Evolutionary conservation across 2,113 vertebrate genomes (phyloP).

Genomic region (Epinephelus lanceolatus): DNA sequence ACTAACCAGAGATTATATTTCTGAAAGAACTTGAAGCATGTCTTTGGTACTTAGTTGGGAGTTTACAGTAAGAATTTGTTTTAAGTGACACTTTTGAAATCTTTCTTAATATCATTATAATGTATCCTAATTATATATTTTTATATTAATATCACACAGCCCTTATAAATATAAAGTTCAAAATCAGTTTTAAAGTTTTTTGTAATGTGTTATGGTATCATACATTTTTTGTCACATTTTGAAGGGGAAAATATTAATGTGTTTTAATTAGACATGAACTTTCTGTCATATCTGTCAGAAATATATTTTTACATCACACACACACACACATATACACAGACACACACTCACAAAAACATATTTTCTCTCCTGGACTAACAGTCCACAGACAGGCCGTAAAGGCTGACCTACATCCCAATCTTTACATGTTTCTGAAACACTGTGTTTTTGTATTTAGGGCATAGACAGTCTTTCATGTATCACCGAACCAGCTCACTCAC

Average conservation of each 20-base stretch:
- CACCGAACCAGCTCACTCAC: slow-evolving; percentile 4
- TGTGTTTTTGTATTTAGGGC: not conserved
- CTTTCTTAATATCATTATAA: too few species aligned
- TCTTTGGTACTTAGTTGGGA: not conserved
- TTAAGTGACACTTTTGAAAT: not conserved
- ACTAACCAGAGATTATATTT: not conserved
- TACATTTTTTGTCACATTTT: not conserved
- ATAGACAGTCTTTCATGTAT: not conserved
- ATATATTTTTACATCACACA: not conserved
- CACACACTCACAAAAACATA: not conserved
- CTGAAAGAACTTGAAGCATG: not conserved
- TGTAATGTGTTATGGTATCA: not conserved
- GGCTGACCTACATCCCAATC: not conserved
- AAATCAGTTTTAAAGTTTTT: not conserved
- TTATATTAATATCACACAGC: too few species aligned
- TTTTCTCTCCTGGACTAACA: not conserved
- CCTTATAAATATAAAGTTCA: not conserved
- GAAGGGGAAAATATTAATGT: not conserved
- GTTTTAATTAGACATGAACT: not conserved
- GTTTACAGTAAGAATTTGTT: not conserved
- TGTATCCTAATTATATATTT: too few species aligned
- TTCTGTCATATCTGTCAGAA: not conserved
- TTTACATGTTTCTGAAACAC: slow-evolving; percentile 6
- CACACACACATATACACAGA: not conserved
- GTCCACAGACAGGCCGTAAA: slow-evolving; percentile 2